Evolutionary conservation across 2,797 vertebrate genomes (phyloP).

Genomic region (Pangasius krempfi): DNA sequence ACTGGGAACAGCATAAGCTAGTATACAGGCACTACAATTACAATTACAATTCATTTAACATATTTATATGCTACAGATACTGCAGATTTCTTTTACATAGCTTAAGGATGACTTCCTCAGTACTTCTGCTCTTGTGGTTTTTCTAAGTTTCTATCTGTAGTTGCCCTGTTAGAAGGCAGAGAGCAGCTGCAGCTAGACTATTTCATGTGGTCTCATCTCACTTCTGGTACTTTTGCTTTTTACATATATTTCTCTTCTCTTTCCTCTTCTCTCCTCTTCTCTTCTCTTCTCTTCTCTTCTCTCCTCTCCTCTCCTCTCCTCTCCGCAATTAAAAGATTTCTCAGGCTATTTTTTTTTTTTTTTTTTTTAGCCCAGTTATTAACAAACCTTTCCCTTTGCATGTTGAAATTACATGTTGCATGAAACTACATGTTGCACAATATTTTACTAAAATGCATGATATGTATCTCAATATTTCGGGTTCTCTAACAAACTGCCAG

Average conservation of each 20-base stretch:
- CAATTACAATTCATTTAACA: background rate
- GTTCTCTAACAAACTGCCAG: background rate
- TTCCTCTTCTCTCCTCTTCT: background rate
- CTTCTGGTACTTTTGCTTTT: background rate
- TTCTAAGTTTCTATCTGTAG: background rate
- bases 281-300: background rate
- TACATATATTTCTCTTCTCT: background rate
- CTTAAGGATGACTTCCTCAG: background rate
- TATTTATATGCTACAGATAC: background rate
- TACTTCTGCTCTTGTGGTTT: constrained; percentile 11
- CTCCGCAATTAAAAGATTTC: background rate
- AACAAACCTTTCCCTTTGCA: background rate
- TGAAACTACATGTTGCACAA: background rate
- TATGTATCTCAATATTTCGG: background rate
- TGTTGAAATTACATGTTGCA: too few relatives aligned
- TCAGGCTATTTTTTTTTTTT: background rate
- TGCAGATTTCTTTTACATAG: background rate
- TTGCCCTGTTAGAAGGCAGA: background rate
- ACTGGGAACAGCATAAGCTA: too few relatives aligned
- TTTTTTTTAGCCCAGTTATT: background rate
- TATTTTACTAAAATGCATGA: background rate
- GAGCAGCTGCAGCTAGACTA: background rate
- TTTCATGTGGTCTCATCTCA: constrained; percentile 11
- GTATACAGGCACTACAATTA: background rate
- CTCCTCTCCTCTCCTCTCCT: background rate